Conservation (phyloP, 2,888 invertebrate genomes). For the Pammene fasciana region DNA sequence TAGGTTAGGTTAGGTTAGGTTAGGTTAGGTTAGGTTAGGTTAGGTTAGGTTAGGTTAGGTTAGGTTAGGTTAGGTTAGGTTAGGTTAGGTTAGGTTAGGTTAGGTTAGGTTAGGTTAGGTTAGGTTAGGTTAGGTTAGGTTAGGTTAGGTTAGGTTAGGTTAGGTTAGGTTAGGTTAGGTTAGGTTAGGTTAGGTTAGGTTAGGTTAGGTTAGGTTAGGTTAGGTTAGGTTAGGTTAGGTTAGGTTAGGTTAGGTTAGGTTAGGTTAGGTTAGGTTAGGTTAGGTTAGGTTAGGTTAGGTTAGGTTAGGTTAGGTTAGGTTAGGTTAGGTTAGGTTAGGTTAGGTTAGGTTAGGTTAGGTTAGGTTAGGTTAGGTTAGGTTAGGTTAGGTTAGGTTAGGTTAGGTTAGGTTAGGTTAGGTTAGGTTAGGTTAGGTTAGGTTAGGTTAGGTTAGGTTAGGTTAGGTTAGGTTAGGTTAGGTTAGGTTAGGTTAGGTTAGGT, state of each 20-base stretch:
- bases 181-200: too few relatives aligned
- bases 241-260: constrained; percentile 11
- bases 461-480: constrained; percentile 42
- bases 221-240: constrained; percentile 11
- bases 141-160: too few relatives aligned
- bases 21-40: constrained; percentile 21
- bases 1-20: constrained; percentile 27
- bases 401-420: constrained; percentile 46
- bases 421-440: constrained; percentile 44
- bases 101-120: constrained; percentile 22
- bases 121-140: constrained; percentile 34
- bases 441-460: constrained; percentile 41
- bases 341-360: constrained; percentile 11
- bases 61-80: constrained; percentile 31
- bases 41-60: constrained; percentile 21
- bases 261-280: constrained; percentile 11
- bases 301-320: constrained; percentile 11
- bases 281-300: constrained; percentile 11
- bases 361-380: constrained; percentile 10
- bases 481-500: constrained; percentile 43
- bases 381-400: constrained; percentile 11
- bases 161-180: too few relatives aligned
- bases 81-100: constrained; percentile 27
- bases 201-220: constrained; percentile 9
- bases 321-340: constrained; percentile 9